A percentile compares a stretch with the other conserved stretches of the same genome.
Evolutionary conservation across 2,797 vertebrate genomes (phyloP).

Genomic region (Strix occidentalis): DNA sequence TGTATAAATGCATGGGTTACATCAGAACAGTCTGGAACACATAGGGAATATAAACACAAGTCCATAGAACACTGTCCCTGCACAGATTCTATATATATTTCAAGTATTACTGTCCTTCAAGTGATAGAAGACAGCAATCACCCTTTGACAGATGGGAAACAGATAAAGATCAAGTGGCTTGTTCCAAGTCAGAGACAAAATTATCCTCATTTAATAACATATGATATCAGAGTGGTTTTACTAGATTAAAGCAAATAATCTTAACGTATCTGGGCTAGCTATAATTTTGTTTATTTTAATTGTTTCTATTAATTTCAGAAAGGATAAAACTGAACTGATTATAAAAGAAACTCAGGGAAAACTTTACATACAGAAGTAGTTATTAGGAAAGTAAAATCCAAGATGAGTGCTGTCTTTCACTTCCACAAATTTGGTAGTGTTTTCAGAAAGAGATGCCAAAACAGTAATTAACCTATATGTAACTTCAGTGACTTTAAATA

Average conservation of each 20-base stretch:
- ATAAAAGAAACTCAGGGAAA: background rate
- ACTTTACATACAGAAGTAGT: too few species aligned
- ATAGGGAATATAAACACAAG: background rate
- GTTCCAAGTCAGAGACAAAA: background rate
- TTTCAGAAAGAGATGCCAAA: background rate
- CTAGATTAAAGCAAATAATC: background rate
- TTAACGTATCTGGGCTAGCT: background rate
- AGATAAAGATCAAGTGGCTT: background rate
- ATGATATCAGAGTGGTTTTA: background rate
- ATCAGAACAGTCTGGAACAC: background rate
- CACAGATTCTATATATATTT: background rate
- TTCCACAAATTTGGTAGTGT: background rate
- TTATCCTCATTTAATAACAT: background rate
- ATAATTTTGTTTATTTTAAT: background rate
- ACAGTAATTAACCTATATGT: background rate
- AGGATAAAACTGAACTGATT: background rate
- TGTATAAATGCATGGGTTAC: background rate
- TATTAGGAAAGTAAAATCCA: background rate
- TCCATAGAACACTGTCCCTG: rapidly evolving
- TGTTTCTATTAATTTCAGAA: background rate
- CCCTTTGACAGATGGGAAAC: background rate
- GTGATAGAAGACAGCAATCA: background rate
- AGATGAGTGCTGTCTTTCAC: background rate
- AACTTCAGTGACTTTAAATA: background rate
- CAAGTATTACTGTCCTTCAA: background rate